These are phyloP conservation scores for Phymatocera aterrima DNA, from an alignment of 2,888 invertebrate genomes.

Conservation along the genomic window DNA sequence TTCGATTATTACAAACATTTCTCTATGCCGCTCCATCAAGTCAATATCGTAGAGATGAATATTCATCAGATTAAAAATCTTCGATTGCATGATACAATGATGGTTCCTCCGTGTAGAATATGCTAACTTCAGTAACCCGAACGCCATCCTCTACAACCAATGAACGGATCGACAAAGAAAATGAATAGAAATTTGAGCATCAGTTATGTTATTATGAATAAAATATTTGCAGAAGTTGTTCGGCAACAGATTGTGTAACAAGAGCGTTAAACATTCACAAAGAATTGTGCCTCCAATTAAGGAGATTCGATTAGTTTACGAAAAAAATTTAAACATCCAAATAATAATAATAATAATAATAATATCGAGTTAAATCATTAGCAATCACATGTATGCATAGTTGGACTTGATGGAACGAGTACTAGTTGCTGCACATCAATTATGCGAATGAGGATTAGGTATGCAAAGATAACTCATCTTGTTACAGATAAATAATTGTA, in stretches of 20 bases:
- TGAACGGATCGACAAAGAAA: not conserved
- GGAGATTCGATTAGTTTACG: not conserved
- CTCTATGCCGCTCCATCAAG: slow-evolving; percentile 6
- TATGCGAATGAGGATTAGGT: not conserved
- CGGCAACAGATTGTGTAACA: not conserved
- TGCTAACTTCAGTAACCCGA: not conserved
- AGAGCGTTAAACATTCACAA: not conserved
- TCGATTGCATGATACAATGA: not conserved
- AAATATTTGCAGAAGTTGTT: not conserved
- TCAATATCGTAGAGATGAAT: not conserved
- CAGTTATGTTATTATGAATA: not conserved
- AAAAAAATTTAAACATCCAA: not conserved
- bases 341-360: not conserved
- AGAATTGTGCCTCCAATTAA: not conserved
- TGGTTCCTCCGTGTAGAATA: not conserved
- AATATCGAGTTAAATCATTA: too few relatives aligned
- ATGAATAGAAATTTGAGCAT: not conserved
- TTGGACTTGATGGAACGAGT: not conserved
- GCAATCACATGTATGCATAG: not conserved
- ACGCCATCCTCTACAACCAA: not conserved
- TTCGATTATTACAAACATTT: not conserved
- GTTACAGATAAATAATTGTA: not conserved
- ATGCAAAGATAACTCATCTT: not conserved
- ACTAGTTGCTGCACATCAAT: slow-evolving; percentile 1
- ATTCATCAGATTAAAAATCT: not conserved